These are phyloP conservation scores for Callinectes sapidus DNA, from an alignment of 2,888 invertebrate genomes.

Conservation along the genomic window DNA sequence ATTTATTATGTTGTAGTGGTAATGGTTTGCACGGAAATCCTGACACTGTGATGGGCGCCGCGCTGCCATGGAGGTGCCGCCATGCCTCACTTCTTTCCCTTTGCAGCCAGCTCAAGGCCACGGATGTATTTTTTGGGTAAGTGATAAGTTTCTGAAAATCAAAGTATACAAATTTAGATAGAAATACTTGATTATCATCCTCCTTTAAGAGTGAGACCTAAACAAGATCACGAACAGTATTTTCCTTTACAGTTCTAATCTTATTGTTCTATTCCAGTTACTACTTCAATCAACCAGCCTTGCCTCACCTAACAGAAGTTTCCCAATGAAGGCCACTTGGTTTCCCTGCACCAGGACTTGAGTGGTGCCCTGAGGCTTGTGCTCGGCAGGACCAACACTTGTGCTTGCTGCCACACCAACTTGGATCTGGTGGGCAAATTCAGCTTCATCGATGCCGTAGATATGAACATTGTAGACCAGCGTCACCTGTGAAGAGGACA, in stretches of 20 bases:
- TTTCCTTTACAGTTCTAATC: not conserved
- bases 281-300: not conserved
- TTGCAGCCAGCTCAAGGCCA: conserved; percentile 86
- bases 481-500: conserved; percentile 82
- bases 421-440: conserved; percentile 89
- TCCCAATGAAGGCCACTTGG: conserved; percentile 83
- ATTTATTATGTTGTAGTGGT: not conserved
- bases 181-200: no score
- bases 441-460: conserved; percentile 87
- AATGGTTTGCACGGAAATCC: not conserved
- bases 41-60: not conserved
- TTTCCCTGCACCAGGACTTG: conserved; percentile 94
- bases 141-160: conserved; percentile 84
- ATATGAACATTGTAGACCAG: conserved; percentile 91
- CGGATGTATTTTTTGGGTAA: conserved; percentile 85
- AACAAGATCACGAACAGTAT: not conserved
- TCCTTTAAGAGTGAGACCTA: not conserved
- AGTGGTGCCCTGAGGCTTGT: conserved; percentile 80
- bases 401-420: conserved; percentile 91
- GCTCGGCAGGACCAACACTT: conserved; percentile 84
- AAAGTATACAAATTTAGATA: conserved; percentile 73
- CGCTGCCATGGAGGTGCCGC: not conserved
- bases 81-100: conserved; percentile 75
- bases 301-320: conserved; percentile 77
- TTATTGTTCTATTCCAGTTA: not conserved